Evolutionary conservation across 1,140 invertebrate genomes (phyloP).

Genomic region (Eumeta japonica): DNA sequence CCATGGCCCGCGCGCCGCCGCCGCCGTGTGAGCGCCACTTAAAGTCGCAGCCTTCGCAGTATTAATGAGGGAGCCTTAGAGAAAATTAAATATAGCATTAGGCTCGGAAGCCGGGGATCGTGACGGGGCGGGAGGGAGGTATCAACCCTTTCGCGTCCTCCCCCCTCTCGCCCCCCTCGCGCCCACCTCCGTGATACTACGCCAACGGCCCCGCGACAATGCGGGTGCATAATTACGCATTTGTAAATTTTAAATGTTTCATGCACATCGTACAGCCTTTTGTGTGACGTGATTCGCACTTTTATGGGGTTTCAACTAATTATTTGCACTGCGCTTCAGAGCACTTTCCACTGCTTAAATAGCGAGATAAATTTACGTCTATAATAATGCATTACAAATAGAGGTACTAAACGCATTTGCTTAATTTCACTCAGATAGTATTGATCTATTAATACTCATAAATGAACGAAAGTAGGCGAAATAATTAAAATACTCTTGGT

Average conservation of each 20-base stretch:
- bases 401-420: too few species aligned
- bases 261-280: slow-evolving; percentile 49
- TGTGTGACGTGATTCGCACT: slow-evolving; percentile 51
- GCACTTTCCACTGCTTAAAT: too few species aligned
- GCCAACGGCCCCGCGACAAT: slow-evolving; percentile 53
- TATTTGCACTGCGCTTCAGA: slow-evolving; percentile 9
- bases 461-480: too few species aligned
- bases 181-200: too few species aligned
- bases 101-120: slow-evolving; percentile 48
- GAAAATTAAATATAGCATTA: slow-evolving; percentile 59
- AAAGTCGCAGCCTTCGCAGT: slow-evolving; percentile 53
- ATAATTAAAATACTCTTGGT: too few species aligned
- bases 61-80: slow-evolving; percentile 57
- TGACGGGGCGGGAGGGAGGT: too few species aligned
- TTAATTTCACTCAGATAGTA: too few species aligned
- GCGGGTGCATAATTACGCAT: slow-evolving; percentile 57
- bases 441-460: too few species aligned
- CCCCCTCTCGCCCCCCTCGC: too few species aligned
- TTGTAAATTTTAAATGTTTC: slow-evolving; percentile 57
- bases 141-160: slow-evolving; percentile 42
- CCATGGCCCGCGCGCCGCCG: slow-evolving; percentile 14
- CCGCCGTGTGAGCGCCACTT: slow-evolving; percentile 51
- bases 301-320: slow-evolving; percentile 40
- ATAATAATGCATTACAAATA: too few species aligned
- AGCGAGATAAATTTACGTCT: too few species aligned